A percentile compares a stretch with the other conserved stretches of the same genome.
Evolutionary conservation across 1,140 invertebrate species (phyloP).

Genomic region (Diorhabda carinulata): DNA sequence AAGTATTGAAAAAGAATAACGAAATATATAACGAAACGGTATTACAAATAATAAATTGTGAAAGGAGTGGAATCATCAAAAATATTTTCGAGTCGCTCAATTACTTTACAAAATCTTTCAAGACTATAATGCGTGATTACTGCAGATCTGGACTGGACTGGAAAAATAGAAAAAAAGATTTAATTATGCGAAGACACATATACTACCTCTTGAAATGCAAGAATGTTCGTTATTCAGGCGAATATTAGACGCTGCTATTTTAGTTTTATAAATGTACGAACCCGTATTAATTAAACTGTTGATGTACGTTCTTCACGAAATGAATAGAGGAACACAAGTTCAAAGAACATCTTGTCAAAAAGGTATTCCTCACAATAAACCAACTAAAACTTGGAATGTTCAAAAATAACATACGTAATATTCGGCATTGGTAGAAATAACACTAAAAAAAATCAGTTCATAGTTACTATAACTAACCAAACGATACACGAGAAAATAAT

Average conservation of each 20-base stretch:
- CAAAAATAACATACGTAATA: neutral
- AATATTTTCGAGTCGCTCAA: no score
- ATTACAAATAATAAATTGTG: no score
- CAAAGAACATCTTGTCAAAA: neutral
- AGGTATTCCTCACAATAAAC: neutral
- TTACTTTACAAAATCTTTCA: no score
- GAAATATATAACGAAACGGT: no score
- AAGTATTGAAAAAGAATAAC: no score
- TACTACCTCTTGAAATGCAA: slow-evolving; percentile 2
- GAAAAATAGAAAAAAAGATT: no score
- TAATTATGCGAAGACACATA: neutral
- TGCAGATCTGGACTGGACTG: no score
- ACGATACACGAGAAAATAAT: neutral
- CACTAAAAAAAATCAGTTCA: neutral
- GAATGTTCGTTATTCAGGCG: slow-evolving; percentile 2
- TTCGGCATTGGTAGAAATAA: neutral
- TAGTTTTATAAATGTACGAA: neutral
- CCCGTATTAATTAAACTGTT: neutral
- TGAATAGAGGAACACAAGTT: neutral
- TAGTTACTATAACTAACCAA: neutral
- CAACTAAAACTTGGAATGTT: neutral
- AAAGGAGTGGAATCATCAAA: no score
- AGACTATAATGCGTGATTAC: no score
- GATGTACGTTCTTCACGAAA: neutral
- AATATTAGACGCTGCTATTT: neutral